These are phyloP conservation scores for Chaunax sp. DNA, from an alignment of 2,797 vertebrate species.

Conservation along the genomic window DNA sequence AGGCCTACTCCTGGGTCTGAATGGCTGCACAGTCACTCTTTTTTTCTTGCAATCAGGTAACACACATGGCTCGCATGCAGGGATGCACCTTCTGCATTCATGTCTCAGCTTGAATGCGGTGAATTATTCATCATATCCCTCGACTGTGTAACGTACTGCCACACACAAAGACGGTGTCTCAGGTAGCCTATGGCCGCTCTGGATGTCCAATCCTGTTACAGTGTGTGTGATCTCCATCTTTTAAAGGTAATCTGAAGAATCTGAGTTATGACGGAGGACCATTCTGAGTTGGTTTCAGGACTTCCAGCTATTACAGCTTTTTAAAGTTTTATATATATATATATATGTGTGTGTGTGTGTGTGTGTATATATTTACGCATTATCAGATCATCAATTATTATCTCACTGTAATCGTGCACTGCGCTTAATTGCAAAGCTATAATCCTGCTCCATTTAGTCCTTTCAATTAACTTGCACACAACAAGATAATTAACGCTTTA, in stretches of 20 bases:
- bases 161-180: conserved; percentile 55
- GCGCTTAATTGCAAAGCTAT: conserved; percentile 31
- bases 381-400: conserved; percentile 38
- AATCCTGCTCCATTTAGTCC: conserved; percentile 48
- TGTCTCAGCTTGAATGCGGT: conserved; percentile 55
- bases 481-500: conserved; percentile 59
- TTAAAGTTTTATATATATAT: conserved; percentile 22
- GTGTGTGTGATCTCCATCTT: background rate
- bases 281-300: background rate
- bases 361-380: conserved; percentile 25
- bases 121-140: conserved; percentile 77
- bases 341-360: too few species aligned
- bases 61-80: conserved; percentile 39
- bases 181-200: conserved; percentile 28
- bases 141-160: conserved; percentile 50
- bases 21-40: conserved; percentile 20
- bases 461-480: conserved; percentile 58
- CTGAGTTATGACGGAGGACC: background rate
- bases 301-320: background rate
- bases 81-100: conserved; percentile 63
- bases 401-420: conserved; percentile 32
- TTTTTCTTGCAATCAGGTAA: conserved; percentile 47
- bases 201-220: conserved; percentile 5
- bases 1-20: conserved; percentile 10
- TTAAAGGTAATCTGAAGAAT: background rate